phyloP scores from a whole-genome alignment of 2,888 invertebrate species.

The Tenthredo livida region DNA sequence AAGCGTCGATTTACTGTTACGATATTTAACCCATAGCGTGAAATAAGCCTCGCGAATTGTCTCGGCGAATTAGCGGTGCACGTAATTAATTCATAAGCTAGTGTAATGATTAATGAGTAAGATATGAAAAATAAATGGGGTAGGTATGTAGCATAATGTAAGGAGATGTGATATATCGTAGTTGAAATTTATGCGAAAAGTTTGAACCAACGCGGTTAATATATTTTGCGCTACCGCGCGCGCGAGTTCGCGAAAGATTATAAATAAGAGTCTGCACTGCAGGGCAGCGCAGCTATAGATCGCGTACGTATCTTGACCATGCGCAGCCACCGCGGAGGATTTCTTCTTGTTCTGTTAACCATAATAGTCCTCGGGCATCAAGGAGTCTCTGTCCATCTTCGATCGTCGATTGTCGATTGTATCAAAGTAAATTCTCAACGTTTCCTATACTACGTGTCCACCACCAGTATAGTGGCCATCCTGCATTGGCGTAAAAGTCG shows the following conservation, averaged over 20 bases:
- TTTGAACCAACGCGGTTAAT: not conserved
- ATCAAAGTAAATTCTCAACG: slow-evolving; percentile 43
- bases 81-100: not conserved
- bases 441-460: slow-evolving; percentile 29
- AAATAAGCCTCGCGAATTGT: not conserved
- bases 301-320: not conserved
- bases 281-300: too few species aligned
- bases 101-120: too few species aligned
- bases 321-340: not conserved
- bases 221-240: not conserved
- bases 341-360: slow-evolving; percentile 38
- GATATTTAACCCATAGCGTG: not conserved
- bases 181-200: not conserved
- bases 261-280: not conserved
- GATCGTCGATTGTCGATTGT: slow-evolving; percentile 44
- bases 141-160: not conserved
- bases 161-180: not conserved
- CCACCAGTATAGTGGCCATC: not conserved
- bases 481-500: slow-evolving; percentile 17
- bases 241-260: not conserved
- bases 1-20: slow-evolving; percentile 23
- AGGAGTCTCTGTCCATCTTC: slow-evolving; percentile 45
- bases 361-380: slow-evolving; percentile 44
- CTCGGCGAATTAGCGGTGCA: not conserved
- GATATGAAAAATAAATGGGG: not conserved